phyloP scores from a whole-genome alignment of 2,113 vertebrate genomes.

The Leucoraja erinaceus region DNA sequence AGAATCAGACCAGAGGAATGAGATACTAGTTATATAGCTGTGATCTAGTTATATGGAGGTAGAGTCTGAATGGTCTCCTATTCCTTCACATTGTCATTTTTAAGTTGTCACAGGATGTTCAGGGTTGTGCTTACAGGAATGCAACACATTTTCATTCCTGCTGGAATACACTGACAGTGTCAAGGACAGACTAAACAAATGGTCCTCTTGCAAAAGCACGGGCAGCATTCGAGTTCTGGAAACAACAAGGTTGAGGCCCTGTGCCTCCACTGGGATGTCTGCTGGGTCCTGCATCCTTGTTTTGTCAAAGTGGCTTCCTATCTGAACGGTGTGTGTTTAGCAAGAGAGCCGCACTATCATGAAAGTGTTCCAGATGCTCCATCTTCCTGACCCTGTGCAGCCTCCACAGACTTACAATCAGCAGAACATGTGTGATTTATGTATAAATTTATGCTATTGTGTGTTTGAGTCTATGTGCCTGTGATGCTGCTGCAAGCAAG shows the following conservation, averaged over 20 bases:
- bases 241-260: not conserved
- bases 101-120: not conserved
- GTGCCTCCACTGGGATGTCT: not conserved
- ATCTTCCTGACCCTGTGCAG: not conserved
- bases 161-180: not conserved
- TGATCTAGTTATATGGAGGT: not conserved
- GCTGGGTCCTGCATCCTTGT: not conserved
- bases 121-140: too few species aligned
- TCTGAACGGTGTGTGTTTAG: not conserved
- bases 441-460: too few species aligned
- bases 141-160: not conserved
- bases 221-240: not conserved
- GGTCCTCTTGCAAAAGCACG: too few species aligned
- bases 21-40: too few species aligned
- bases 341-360: not conserved
- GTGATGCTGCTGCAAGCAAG: too few species aligned
- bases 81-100: not conserved
- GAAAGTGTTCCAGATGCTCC: too few species aligned
- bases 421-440: not conserved
- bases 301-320: slow-evolving; percentile 4
- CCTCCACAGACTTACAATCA: not conserved
- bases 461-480: too few species aligned
- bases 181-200: not conserved
- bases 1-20: not conserved
- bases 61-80: not conserved